Evolutionary conservation across 1,140 invertebrate species (phyloP), one percentile per base, ranked within the genome.

Genomic region (Drosophila suzukii): DNA sequence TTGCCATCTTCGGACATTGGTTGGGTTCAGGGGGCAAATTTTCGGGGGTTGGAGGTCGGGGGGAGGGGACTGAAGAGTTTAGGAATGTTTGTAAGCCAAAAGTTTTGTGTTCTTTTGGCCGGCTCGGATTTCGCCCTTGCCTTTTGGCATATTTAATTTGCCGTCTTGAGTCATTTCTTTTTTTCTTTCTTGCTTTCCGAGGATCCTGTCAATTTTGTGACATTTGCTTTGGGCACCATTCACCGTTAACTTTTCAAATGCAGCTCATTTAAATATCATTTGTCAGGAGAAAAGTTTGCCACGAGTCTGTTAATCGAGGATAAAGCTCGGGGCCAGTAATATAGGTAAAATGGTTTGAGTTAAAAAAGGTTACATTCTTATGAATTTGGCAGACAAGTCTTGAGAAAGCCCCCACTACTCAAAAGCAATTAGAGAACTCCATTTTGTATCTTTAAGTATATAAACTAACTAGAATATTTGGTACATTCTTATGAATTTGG

Each of bases 231-330:
- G 68, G 68, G 66, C 56, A 17, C 54, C 47, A 41, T 71, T 72
- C 61, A 65, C 44, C 50, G 51, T 36, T 61, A 86, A 88, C 84
- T 89, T 89, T 89, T 78, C 77, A 74, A 89, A 74, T 68, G 84
- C 84, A 81, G 77, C 84, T 89, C 84, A 83, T 88, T 88, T 88
- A 77, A 88, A 88, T 83, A 88, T 83, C 68, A 88, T 88, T 88
- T 88, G 76, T 88, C 72, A 65, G 43, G 43, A 15, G 7, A 70
- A 82, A 70, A 50, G 68, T 80, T 84, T 77, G 27, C 50, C 39
- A 62, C 30, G 46, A 43, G 41, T 44, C 51, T 58, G 53, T 72
- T 72, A 72, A 72, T 50, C 65, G 68, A 43, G 66, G 66, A 71
- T 46, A 38, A 30, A 30, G 51, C 65, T 34, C 20, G n/a, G 36